Evolutionary conservation across 1,140 invertebrate species (phyloP), one percentile per base, ranked within the genome.

Genomic region (Ceratina japonica): DNA sequence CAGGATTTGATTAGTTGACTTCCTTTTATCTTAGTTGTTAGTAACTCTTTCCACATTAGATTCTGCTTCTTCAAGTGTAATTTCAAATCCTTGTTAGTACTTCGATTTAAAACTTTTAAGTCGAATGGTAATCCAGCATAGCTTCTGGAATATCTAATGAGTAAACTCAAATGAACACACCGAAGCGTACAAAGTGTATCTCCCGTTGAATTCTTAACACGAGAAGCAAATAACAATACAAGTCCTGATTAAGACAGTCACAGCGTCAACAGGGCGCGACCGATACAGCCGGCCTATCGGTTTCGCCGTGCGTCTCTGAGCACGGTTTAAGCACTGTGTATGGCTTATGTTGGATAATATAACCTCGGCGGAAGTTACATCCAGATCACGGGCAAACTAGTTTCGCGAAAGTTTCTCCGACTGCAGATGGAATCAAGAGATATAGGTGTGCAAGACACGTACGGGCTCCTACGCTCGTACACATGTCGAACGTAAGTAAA

Each of bases 351-450:
- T 44, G 37, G 37, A 44, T 85, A 81, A 85, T 84, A 81, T 84
- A 84, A 85, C 72, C 76, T 58, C 24, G 44, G 59, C 51, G 49
- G 70, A 84, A 85, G 83, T 84, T 81, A 75, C 82, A 85, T 85
- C 71, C 71, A 79, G 74, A 85, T 85, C 82, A 66, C 63, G 79
- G 59, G 80, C 71, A 81, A 85, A 85, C 84, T 85, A 85, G 79
- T 85, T 85, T 85, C 71, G 27, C 52, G 70, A 75, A 84, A 85
- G 84, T 85, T 85, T 84, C 82, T 15, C 59, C 52, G 58, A 58
- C 61, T 66, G 51, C 18, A 64, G 58, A 72, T 54, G 58, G 76
- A 65, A 85, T 85, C 79, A 44, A 0, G 13, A 56, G 51, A 22
- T 70, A 65, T 72, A 27, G 31, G 58, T 24, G 59, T 68, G 75